Evolutionary conservation across 1,140 invertebrate genomes (phyloP), one percentile per base, ranked within the genome.

Genomic region (Diprion similis): DNA sequence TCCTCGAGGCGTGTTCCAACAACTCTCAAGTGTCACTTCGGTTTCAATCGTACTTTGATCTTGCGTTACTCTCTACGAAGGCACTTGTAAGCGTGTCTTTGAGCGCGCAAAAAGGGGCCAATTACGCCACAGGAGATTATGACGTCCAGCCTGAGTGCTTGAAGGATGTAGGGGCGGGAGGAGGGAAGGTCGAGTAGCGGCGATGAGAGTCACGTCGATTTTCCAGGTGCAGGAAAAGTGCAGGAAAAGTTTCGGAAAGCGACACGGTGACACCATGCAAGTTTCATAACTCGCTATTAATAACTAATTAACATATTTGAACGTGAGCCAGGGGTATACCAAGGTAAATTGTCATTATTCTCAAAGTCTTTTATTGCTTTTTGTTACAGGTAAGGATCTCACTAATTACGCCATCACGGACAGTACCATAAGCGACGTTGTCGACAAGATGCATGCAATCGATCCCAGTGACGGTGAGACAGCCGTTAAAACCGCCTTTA

Each of bases 361-460:
- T 59, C 51, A 59, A 13, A 59, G 8, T 17, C 51, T 59, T 37
- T 37, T 59, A 3, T 59, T 9, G 3, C 51, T 59, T 59, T 59
- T 59, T 59, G 51, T 59, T 59, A 15, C 51, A 59, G 51, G 51
- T 59, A 59, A 59, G 51, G 51, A 59, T 59, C 51, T 59, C 51
- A 17, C 51, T 59, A 59, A 59, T 59, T 59, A 59, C 51, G 9
- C 51, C 51, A 9, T 59, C 51, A 6, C 51, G 51, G 9, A 8
- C 11, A 15, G 51, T 13, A 59, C 51, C 51, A 59, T 4, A 37
- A 37, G 24, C 24, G 24, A 37, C 24, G 24, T 37, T 37, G 24
- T 37, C 24, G 24, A 37, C 24, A 1, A 37, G 24, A 37, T 37
- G 24, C 24, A 37, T 37, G 2, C 24, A 37, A 6, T 37, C 24